phyloP scores from a whole-genome alignment of 1,140 invertebrate genomes.

The Sinonovacula constricta region DNA sequence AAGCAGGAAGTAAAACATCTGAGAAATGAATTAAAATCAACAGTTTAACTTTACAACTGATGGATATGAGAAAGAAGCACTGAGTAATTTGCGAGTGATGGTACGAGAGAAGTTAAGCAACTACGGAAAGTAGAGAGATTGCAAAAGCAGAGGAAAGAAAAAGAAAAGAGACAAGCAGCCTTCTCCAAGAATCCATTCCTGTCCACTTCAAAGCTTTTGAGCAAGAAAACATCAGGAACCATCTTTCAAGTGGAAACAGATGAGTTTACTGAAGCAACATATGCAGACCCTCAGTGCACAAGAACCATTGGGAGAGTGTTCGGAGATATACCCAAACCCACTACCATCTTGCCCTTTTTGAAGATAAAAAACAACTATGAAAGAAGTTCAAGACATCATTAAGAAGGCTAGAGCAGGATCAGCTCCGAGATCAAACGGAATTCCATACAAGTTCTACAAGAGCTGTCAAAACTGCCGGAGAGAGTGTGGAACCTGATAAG shows the following conservation, averaged over 20 bases:
- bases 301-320: neutral
- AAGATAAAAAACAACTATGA: neutral
- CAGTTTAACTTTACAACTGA: neutral
- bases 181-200: neutral
- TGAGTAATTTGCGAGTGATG: neutral
- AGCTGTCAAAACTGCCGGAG: neutral
- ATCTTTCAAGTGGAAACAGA: neutral
- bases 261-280: neutral
- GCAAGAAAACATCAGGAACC: neutral
- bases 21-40: neutral
- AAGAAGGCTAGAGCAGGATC: constrained; percentile 15
- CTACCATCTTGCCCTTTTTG: neutral
- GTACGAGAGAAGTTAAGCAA: neutral
- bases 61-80: constrained; percentile 1
- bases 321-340: neutral
- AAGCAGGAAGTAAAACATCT: neutral
- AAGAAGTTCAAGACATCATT: constrained; percentile 20
- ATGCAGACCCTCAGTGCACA: neutral
- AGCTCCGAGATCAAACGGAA: constrained; percentile 10
- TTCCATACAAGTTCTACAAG: constrained; percentile 14
- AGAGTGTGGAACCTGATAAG: neutral
- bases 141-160: neutral
- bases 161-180: neutral
- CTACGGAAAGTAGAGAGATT: constrained; percentile 5
- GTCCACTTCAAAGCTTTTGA: neutral